Base-by-base conservation (phyloP, 2,113 vertebrate genomes). In the Microcebus tavaratra region DNA sequence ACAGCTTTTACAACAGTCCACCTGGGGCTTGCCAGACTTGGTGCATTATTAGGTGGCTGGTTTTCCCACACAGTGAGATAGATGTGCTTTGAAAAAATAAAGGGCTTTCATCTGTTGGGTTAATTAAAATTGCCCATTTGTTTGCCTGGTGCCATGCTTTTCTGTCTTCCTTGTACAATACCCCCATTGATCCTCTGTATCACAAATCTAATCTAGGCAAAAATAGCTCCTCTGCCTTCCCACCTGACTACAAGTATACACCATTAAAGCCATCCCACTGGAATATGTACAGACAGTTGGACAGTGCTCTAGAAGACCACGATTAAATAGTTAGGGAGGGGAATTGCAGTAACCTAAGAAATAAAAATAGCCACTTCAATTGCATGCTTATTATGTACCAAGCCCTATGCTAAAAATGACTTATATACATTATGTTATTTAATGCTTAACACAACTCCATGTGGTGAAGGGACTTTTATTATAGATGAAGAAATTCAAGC, bases 41-140 rank as follows among this genome's bases (percentile, higher is more conserved):
- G 42, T 92, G 25, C 17, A 61, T 50, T 76, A 91, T 89, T 91
- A 94, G 55, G 59, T 83, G 27, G 39, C 68, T 87, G 57, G 11
- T 85, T 84, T 92, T 80, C 70, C 81, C 63, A 88, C 18, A 89
- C 50, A 92, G 53, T 72, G 70, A 88, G 9, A 94, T 8, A 89
- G 87, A 85, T 84, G 42, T 85, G 48, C 36, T 95, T 82, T 85
- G 39, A 72, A 88, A 90, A 96, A 92, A 79, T 42, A 95, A 90
- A 93, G n/a, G 55, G 9, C 65, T 94, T 80, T 88, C 42, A 82
- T 88, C 36, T 92, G 25, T 68, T 95, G 70, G 36, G 29, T 88
- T 92, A 84, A 96, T 95, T 90, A 94, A 90, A 84, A 90, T 36
- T 88, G 9, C 50, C 63, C 31, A 91, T 92, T 87, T 90, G 11